These are phyloP conservation scores for Australoheros scitulus DNA, from an alignment of 2,113 vertebrate genomes.

Conservation along the genomic window DNA sequence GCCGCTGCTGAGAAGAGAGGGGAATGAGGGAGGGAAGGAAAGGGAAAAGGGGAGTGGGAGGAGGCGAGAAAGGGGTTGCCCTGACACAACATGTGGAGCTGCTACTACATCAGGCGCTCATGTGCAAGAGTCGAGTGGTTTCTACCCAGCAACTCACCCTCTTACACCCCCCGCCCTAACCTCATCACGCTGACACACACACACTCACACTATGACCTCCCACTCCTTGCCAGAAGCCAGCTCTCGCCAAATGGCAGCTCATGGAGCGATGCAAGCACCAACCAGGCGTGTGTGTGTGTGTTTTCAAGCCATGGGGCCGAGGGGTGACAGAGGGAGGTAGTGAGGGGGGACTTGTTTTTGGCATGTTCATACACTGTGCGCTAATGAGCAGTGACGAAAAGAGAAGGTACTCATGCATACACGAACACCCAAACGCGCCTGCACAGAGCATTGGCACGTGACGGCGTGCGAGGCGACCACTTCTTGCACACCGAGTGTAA, in stretches of 20 bases:
- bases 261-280: constrained; percentile 46
- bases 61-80: constrained; percentile 21
- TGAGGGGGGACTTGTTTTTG: constrained; percentile 68
- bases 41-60: constrained; percentile 7
- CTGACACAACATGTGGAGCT: constrained; percentile 54
- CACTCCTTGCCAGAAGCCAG: constrained; percentile 42
- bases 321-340: constrained; percentile 20
- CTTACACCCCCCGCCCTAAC: background rate
- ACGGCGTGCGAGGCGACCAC: constrained; percentile 6
- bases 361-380: constrained; percentile 73
- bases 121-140: constrained; percentile 47
- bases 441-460: constrained; percentile 7
- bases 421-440: background rate
- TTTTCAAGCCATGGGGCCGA: constrained; percentile 13
- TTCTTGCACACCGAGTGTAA: background rate
- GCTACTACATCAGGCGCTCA: constrained; percentile 53
- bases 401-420: constrained; percentile 64
- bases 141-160: constrained; percentile 77
- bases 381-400: constrained; percentile 67
- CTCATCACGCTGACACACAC: constrained; percentile 2
- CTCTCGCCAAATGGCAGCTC: constrained; percentile 66
- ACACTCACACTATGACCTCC: constrained; percentile 54
- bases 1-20: constrained; percentile 9
- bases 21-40: background rate
- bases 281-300: constrained; percentile 11